Percentiles rank a stretch among this genome's conserved stretches.
Conservation (phyloP, 1,140 invertebrate genomes). For the Chrysomallon squamiferum region DNA sequence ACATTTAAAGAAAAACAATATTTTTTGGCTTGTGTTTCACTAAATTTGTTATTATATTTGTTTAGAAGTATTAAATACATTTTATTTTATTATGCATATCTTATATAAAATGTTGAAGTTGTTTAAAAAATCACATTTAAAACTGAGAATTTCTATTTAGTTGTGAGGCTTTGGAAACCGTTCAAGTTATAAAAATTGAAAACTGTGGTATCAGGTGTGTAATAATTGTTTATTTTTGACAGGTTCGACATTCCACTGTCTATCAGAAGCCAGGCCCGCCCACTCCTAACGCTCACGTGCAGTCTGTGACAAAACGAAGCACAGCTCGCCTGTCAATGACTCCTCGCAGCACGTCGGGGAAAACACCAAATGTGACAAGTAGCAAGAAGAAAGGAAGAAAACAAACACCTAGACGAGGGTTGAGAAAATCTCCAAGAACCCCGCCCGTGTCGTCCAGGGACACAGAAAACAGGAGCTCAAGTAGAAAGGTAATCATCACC, state of each 20-base stretch:
- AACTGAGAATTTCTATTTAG: too few relatives aligned
- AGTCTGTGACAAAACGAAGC: not conserved
- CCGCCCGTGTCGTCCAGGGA: not conserved
- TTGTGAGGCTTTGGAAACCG: too few relatives aligned
- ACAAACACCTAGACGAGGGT: not conserved
- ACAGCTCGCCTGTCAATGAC: not conserved
- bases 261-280: constrained; percentile 49
- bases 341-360: not conserved
- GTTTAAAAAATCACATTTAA: too few relatives aligned
- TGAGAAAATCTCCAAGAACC: constrained; percentile 1
- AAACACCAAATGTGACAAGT: not conserved
- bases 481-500: not conserved
- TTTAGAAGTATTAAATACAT: not conserved
- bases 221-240: not conserved
- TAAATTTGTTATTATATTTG: not conserved
- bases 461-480: not conserved
- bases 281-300: constrained; percentile 31
- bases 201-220: too few relatives aligned
- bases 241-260: constrained; percentile 32
- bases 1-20: not conserved
- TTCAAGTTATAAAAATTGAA: too few relatives aligned
- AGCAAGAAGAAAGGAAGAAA: not conserved
- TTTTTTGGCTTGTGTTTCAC: not conserved
- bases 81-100: too few relatives aligned
- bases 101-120: too few relatives aligned